phyloP scores from a whole-genome alignment of 2,888 invertebrate species.

The Punctoribates punctum region DNA sequence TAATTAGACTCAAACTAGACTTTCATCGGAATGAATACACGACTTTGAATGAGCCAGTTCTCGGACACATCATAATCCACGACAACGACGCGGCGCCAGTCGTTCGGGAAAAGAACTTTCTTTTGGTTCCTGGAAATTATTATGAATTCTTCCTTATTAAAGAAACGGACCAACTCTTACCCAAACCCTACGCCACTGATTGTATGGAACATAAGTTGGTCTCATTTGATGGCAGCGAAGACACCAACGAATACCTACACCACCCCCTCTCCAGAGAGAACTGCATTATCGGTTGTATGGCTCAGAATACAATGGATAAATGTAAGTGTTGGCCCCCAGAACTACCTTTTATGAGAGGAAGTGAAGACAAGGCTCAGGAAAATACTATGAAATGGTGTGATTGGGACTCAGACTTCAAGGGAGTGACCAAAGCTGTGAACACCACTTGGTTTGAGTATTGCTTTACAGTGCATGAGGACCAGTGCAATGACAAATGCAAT shows the following conservation, averaged over 20 bases:
- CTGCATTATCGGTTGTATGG: slow-evolving; percentile 39
- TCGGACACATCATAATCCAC: slow-evolving; percentile 37
- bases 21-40: slow-evolving; percentile 39
- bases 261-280: slow-evolving; percentile 22
- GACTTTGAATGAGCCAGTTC: slow-evolving; percentile 39
- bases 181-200: slow-evolving; percentile 37
- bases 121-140: slow-evolving; percentile 35
- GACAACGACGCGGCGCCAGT: slow-evolving; percentile 36
- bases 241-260: neutral
- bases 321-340: slow-evolving; percentile 42
- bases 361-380: neutral
- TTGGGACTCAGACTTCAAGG: slow-evolving; percentile 10
- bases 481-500: slow-evolving; percentile 33
- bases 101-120: slow-evolving; percentile 36
- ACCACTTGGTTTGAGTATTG: slow-evolving; percentile 28
- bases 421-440: neutral
- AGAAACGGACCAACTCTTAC: slow-evolving; percentile 21
- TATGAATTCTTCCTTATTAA: slow-evolving; percentile 40
- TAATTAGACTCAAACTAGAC: slow-evolving; percentile 32
- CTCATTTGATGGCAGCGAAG: neutral
- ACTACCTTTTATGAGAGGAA: slow-evolving; percentile 27
- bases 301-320: slow-evolving; percentile 32
- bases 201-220: slow-evolving; percentile 34
- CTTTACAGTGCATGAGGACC: slow-evolving; percentile 32
- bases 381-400: slow-evolving; percentile 35